Conservation (phyloP, 2,113 vertebrate genomes). For the Oreochromis niloticus region DNA sequence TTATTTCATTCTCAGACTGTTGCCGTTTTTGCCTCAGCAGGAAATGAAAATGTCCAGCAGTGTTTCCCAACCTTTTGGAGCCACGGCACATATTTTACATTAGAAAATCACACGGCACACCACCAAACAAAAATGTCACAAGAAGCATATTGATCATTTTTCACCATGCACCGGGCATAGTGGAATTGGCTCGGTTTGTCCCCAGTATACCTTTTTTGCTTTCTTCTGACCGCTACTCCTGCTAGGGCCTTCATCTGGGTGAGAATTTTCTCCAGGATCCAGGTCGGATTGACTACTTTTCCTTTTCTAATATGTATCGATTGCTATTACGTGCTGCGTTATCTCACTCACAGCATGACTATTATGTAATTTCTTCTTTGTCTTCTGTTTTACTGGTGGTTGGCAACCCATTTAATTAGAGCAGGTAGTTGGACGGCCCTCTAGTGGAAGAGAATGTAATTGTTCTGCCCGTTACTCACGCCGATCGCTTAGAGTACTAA, state of each 20-base stretch:
- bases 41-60: neutral
- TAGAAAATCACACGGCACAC: neutral
- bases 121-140: neutral
- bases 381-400: neutral
- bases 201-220: neutral
- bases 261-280: neutral
- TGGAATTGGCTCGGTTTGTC: neutral
- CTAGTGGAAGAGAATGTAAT: neutral
- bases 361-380: fast-evolving
- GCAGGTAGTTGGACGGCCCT: neutral
- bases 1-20: neutral
- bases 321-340: neutral
- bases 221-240: neutral
- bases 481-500: neutral
- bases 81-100: neutral
- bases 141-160: neutral
- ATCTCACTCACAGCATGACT: fast-evolving
- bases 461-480: neutral
- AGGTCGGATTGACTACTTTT: neutral
- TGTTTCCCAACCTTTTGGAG: neutral
- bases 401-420: neutral
- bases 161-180: neutral
- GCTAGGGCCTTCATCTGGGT: neutral
- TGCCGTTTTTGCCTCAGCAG: neutral
- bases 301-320: fast-evolving